Base-by-base conservation (phyloP, 1,140 invertebrate genomes). In the Drosophila bipectinata region DNA sequence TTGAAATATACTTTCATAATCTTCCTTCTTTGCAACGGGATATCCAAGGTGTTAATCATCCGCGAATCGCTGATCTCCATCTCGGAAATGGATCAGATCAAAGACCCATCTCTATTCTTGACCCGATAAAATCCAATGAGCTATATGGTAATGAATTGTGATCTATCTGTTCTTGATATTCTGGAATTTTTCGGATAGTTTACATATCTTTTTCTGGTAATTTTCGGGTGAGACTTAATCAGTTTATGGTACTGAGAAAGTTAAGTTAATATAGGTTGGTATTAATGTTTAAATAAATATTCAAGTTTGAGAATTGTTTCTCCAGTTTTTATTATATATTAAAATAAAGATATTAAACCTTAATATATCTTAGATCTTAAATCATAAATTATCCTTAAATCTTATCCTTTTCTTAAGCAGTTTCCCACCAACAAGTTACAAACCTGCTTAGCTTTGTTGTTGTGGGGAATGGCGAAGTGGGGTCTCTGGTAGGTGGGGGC, bases 61-160 rank as follows among this genome's bases (percentile, higher is more conserved):
- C 56, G 80, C 44, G 80, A 77, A 79, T 83, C 67, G 47, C 57
- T 26, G 62, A 18, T 44, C 9, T 28, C 21, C 14, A 15, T 12
- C 32, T 44, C 15, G 18, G 37, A 66, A 54, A 54, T 26, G 44
- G 3, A 15, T 39, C 28, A 79, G 80, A 84, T 84, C 80, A 84
- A 84, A 84, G 76, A 41, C 26, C 3, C 26, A 45, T 58, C 39
- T 74, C 21, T 26, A 34, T 32, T 69, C 52, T 18, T 55, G 56
- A 77, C 72, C 77, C 67, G 47, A 69, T 84, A 56, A 84, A 84
- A 80, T 77, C 12, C 28, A 60, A 77, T 77, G 72, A 84, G 56
- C 79, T 60, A 68, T 82, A 60, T 21, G 68, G 45, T 49, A 73
- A 76, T 47, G 48, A 30, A 55, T 56, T 75, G 52, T 57, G 69